Percentiles rank a stretch among this genome's conserved stretches.
These are phyloP conservation scores for Tolmerus cingulatus DNA, from an alignment of 2,888 invertebrate species.

Conservation along the genomic window DNA sequence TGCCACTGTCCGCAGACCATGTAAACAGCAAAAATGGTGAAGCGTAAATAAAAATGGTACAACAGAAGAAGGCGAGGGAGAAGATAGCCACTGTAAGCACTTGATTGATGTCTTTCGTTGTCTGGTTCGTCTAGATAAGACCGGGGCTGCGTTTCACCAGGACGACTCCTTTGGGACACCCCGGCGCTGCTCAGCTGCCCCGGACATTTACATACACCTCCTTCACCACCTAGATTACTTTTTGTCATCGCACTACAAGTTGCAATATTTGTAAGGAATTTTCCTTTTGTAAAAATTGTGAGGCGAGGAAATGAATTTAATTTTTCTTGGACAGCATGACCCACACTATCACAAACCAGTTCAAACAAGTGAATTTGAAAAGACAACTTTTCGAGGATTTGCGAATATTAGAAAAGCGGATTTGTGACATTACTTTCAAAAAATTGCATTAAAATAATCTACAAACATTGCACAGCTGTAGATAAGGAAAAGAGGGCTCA, in stretches of 20 bases:
- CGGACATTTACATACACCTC: neutral
- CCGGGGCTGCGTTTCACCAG: neutral
- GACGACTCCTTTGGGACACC: neutral
- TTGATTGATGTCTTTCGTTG: slow-evolving; percentile 47
- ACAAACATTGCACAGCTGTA: neutral
- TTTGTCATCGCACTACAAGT: slow-evolving; percentile 1
- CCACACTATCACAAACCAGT: neutral
- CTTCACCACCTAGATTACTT: neutral
- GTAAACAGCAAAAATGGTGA: slow-evolving; percentile 35
- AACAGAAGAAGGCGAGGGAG: slow-evolving; percentile 10
- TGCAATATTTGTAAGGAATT: slow-evolving; percentile 2
- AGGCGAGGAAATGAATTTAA: neutral
- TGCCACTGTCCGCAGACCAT: slow-evolving; percentile 11
- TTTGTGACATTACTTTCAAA: neutral
- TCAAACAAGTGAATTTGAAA: neutral
- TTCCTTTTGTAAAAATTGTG: neutral
- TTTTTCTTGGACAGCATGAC: slow-evolving; percentile 5
- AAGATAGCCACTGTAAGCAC: slow-evolving; percentile 41
- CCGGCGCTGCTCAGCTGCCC: neutral
- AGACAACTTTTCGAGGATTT: neutral
- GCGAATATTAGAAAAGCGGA: neutral
- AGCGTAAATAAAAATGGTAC: slow-evolving; percentile 35
- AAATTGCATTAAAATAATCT: neutral
- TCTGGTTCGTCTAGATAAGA: slow-evolving; percentile 45
- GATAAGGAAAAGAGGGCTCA: neutral